A percentile compares a stretch with the other conserved stretches of the same genome.
phyloP scores from a whole-genome alignment of 2,797 vertebrate genomes.

The Sebastes diaconus region DNA sequence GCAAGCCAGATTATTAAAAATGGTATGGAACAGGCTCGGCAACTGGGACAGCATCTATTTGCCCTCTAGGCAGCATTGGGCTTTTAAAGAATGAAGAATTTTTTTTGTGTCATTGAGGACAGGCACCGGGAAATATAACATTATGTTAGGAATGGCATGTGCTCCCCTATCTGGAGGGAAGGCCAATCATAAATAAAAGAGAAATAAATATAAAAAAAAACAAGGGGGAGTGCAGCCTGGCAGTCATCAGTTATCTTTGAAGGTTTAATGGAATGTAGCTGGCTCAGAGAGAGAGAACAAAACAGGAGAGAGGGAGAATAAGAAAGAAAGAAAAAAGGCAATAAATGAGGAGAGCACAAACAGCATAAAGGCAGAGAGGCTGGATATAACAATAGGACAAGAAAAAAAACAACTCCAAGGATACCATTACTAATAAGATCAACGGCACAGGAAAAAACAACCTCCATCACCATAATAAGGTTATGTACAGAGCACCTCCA shows the following conservation, averaged over 20 bases:
- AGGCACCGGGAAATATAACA: conserved; percentile 66
- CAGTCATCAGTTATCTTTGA: conserved; percentile 77
- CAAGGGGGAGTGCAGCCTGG: conserved; percentile 26
- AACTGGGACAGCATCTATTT: conserved; percentile 70
- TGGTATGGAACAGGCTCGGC: conserved; percentile 48
- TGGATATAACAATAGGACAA: conserved; percentile 23
- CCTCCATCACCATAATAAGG: conserved; percentile 26
- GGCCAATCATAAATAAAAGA: conserved; percentile 71
- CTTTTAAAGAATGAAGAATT: conserved; percentile 67
- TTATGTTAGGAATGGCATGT: conserved; percentile 63
- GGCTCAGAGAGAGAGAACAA: conserved; percentile 1
- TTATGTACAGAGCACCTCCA: conserved; percentile 13
- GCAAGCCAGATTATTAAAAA: conserved; percentile 76
- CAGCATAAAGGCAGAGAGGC: conserved; percentile 11
- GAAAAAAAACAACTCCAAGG: background rate
- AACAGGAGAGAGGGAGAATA: background rate
- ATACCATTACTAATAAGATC: conserved; percentile 50
- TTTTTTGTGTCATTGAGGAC: conserved; percentile 65
- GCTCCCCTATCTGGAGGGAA: conserved; percentile 55
- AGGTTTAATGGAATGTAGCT: conserved; percentile 77
- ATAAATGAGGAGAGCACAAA: conserved; percentile 34
- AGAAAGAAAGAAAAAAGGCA: conserved; percentile 1
- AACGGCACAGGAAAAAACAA: conserved; percentile 18
- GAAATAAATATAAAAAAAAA: conserved; percentile 58
- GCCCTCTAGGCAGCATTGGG: conserved; percentile 66